A percentile compares a stretch with the other conserved stretches of the same genome.
Conservation (phyloP, 2,797 vertebrate species). For the Xiphophorus birchmanni region DNA sequence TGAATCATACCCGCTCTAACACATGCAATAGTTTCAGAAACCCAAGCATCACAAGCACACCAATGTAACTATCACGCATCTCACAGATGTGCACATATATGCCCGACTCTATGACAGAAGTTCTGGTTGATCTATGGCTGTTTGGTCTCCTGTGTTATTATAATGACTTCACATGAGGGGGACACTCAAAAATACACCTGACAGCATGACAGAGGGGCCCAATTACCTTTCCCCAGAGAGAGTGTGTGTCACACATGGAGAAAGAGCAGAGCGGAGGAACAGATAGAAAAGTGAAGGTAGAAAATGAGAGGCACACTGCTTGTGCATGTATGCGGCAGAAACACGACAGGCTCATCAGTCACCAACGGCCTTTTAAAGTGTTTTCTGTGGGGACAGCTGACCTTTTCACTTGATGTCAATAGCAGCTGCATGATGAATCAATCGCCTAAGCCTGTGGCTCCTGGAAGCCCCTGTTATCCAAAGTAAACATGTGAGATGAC, state of each 20-base stretch:
- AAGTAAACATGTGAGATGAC: conserved; percentile 66
- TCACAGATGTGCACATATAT: conserved; percentile 17
- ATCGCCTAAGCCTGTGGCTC: conserved; percentile 57
- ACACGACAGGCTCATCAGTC: conserved; percentile 82
- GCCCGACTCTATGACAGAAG: conserved; percentile 57
- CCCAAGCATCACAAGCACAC: conserved; percentile 14
- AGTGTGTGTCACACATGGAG: conserved; percentile 24
- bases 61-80: background rate
- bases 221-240: conserved; percentile 72
- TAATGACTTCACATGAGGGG: conserved; percentile 79
- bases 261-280: conserved; percentile 18
- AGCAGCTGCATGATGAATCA: conserved; percentile 79
- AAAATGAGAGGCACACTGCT: conserved; percentile 34
- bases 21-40: conserved; percentile 11
- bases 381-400: conserved; percentile 76
- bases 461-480: conserved; percentile 56
- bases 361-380: conserved; percentile 78
- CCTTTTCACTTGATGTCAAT: conserved; percentile 83
- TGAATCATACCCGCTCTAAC: background rate
- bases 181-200: conserved; percentile 76
- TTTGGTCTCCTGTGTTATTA: conserved; percentile 78
- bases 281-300: conserved; percentile 31
- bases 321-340: conserved; percentile 64
- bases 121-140: conserved; percentile 69
- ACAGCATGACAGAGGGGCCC: conserved; percentile 79